Percentiles rank a stretch among this genome's conserved stretches.
phyloP scores from a whole-genome alignment of 2,797 vertebrate genomes.

The Remorina albescens region DNA sequence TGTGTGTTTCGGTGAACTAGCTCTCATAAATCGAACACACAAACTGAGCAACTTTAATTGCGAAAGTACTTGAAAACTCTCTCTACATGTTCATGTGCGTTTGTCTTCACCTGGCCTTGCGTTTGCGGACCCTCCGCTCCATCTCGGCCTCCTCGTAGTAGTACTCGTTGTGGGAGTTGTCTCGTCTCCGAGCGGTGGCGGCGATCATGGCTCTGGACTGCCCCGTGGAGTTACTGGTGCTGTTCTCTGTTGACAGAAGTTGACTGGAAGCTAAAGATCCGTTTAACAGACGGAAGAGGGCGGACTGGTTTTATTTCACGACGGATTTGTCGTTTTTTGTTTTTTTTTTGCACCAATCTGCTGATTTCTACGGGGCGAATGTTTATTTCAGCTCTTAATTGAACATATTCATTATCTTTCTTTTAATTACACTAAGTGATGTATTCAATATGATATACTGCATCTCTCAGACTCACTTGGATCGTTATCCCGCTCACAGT shows the following conservation, averaged over 20 bases:
- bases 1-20: too few species aligned
- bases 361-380: not conserved
- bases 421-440: not conserved
- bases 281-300: too few species aligned
- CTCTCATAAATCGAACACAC: too few species aligned
- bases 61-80: too few species aligned
- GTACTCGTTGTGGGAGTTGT: conserved; percentile 94
- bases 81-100: not conserved
- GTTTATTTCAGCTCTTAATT: not conserved
- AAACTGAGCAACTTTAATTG: too few species aligned
- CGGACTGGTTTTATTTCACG: too few species aligned
- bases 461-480: not conserved
- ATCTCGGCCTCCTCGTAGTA: conserved; percentile 97
- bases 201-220: conserved; percentile 93
- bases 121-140: conserved; percentile 91
- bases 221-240: conserved; percentile 90
- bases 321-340: too few species aligned
- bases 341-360: not conserved
- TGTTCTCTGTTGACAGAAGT: conserved; percentile 85
- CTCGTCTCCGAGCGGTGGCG: conserved; percentile 87
- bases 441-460: not conserved
- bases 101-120: conserved; percentile 88
- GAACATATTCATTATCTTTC: too few species aligned
- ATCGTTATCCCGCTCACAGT: too few species aligned
- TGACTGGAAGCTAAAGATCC: accelerated